Percentiles rank a stretch among this genome's conserved stretches.
These are phyloP conservation scores for Misgurnus anguillicaudatus DNA, from an alignment of 2,113 vertebrate genomes.

Conservation along the genomic window DNA sequence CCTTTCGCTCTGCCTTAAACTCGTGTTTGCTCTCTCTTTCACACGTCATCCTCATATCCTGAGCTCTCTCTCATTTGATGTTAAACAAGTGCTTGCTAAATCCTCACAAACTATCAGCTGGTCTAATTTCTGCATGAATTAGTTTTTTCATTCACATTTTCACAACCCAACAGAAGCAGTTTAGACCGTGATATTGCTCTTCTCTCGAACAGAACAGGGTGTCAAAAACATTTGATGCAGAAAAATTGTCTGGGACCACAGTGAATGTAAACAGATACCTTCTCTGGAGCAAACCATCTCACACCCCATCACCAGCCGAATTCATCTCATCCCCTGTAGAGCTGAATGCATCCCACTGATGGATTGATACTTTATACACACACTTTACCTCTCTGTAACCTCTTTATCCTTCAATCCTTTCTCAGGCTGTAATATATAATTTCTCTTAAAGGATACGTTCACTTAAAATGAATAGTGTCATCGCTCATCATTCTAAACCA, in stretches of 20 bases:
- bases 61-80: neutral
- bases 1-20: neutral
- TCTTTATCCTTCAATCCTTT: neutral
- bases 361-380: neutral
- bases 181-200: neutral
- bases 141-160: neutral
- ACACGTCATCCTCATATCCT: neutral
- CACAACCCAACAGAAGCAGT: neutral
- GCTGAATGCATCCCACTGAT: neutral
- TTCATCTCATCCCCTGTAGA: no score
- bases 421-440: no score
- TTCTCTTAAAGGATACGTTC: no score
- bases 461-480: no score
- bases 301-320: neutral
- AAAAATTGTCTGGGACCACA: neutral
- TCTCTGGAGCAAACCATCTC: neutral
- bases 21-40: neutral
- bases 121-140: neutral
- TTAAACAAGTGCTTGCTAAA: neutral
- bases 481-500: no score
- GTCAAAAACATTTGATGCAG: neutral
- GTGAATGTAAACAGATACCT: constrained; percentile 16
- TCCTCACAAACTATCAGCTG: neutral
- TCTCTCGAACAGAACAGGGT: neutral
- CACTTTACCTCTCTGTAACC: neutral